Conservation (phyloP, 2,113 vertebrate species). For the Caracal caracal region DNA sequence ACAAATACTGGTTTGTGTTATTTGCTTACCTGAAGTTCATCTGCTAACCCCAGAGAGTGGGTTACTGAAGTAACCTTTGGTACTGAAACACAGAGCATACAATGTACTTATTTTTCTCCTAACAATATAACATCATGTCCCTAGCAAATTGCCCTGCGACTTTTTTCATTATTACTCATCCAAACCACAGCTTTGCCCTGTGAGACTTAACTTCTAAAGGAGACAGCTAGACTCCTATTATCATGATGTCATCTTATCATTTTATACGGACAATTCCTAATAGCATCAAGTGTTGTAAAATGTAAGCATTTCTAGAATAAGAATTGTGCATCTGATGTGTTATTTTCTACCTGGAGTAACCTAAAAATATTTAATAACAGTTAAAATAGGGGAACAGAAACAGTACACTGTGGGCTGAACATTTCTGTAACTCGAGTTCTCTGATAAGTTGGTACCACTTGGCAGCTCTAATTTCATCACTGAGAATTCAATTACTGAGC, state of each 20-base stretch:
- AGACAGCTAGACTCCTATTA: not conserved
- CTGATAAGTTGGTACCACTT: not conserved
- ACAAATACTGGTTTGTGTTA: constrained; percentile 17
- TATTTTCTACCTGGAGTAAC: not conserved
- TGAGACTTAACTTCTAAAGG: not conserved
- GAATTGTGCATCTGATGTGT: not conserved
- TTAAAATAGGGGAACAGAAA: not conserved
- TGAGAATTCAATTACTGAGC: not conserved
- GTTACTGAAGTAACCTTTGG: not conserved
- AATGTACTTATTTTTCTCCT: not conserved
- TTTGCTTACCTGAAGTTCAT: not conserved
- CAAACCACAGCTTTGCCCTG: not conserved
- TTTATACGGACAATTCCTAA: not conserved
- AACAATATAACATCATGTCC: not conserved
- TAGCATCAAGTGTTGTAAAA: not conserved
- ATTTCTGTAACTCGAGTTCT: not conserved
- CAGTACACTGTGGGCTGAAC: not conserved
- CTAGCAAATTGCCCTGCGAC: not conserved
- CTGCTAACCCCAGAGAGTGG: not conserved
- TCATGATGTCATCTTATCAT: not conserved
- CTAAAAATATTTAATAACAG: not conserved
- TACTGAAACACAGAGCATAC: not conserved
- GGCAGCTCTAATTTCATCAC: not conserved
- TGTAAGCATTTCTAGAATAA: constrained; percentile 32
- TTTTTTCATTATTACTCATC: not conserved